Base-by-base conservation (phyloP, 2,888 invertebrate genomes). In the Halictus ligatus region DNA sequence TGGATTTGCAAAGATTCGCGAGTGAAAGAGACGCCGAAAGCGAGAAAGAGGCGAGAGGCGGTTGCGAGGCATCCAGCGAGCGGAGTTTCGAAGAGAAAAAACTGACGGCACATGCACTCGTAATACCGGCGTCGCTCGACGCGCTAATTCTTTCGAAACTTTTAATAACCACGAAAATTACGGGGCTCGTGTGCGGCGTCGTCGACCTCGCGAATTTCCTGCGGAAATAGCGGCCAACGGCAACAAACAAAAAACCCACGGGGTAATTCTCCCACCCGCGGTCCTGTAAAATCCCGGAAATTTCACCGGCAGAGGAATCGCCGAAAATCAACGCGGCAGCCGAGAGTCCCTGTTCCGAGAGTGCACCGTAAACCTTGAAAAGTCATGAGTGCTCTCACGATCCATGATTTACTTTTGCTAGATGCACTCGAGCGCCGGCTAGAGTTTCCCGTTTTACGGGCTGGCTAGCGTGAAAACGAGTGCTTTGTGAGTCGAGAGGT, bases 101-200 rank as follows among this genome's bases (percentile, higher is more conserved):
- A 58, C n/a, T 48, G 18, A 18, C 21, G 13, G 15, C 60, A 10
- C 7, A 25, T 25, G n/a, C 12, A 13, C 74, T 75, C 43, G 72
- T 50, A 48, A 74, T 67, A 71, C 1, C 40, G 29, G 15, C 54
- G 1, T n/a, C 60, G 15, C 46, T 69, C 67, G n/a, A 46, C 29
- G 64, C 72, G 78, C 75, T 83, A 85, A 83, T 83, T 79, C 64
- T 71, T 73, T 54, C 54, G 64, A 73, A 84, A 81, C 15, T 81
- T 84, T 58, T 81, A 73, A 43, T 67, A 74, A 74, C 78, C 78
- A 25, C 58, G 43, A 25, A 29, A 71, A 72, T 72, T 54, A 43
- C 72, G 18, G 54, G 54, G 40, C 10, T 64, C 25, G 29, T 25
- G 29, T 29, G 64, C 7, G 13, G 6, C n/a, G 15, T 29, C 64